These are phyloP conservation scores for Tanaodytes sp. DNA, from an alignment of 2,888 invertebrate genomes.

Conservation along the genomic window DNA sequence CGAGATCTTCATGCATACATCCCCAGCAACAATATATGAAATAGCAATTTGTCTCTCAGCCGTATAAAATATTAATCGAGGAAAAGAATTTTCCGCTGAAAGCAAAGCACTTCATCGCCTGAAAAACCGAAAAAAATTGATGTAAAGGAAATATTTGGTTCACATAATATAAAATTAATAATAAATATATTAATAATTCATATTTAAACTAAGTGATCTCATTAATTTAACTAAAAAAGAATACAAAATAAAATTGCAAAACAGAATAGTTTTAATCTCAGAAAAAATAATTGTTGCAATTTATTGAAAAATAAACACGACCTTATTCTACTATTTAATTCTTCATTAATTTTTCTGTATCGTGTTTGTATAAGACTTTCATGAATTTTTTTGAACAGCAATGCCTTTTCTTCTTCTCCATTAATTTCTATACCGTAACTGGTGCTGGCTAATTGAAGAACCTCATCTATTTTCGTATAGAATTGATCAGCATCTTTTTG, in stretches of 20 bases:
- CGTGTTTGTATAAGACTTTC: slow-evolving; percentile 11
- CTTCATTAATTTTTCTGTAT: slow-evolving; percentile 13
- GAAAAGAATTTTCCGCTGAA: no score
- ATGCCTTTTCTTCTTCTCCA: background rate
- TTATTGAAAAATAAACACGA: background rate
- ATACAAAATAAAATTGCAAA: background rate
- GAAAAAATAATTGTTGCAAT: background rate
- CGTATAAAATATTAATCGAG: no score
- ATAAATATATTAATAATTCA: background rate
- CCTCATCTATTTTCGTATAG: background rate
- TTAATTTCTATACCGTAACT: background rate
- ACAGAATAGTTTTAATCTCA: background rate
- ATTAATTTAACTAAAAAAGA: background rate
- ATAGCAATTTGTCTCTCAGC: background rate
- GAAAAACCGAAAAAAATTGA: no score
- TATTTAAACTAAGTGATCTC: background rate
- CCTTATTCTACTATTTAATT: slow-evolving; percentile 11
- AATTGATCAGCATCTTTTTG: slow-evolving; percentile 3
- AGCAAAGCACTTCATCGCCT: no score
- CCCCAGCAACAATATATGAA: slow-evolving; percentile 20
- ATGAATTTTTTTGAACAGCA: slow-evolving; percentile 9
- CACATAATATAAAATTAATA: no score
- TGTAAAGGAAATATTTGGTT: no score
- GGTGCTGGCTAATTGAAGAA: background rate
- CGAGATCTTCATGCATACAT: background rate